Conservation (phyloP, 2,797 vertebrate species). For the Xenentodon cancila region DNA sequence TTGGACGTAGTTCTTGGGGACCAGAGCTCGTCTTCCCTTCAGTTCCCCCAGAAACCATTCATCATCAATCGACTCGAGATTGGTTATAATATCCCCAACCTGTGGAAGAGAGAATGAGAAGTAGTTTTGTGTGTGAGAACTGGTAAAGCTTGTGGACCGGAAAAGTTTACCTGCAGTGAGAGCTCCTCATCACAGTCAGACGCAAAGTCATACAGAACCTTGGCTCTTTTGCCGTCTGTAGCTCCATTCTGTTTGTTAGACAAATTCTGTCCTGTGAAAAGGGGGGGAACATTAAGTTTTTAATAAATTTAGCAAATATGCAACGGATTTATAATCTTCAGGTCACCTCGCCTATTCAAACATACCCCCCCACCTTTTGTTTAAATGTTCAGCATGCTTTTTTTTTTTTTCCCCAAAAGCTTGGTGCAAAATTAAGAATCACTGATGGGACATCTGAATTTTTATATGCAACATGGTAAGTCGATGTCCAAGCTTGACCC, state of each 20-base stretch:
- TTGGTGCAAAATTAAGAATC: no score
- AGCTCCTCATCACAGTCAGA: slow-evolving; percentile 91
- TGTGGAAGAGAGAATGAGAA: slow-evolving; percentile 53
- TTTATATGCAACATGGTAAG: no score
- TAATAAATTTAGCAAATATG: no score
- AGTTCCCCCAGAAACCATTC: slow-evolving; percentile 92
- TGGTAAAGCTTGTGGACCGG: accelerated
- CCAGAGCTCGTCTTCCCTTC: slow-evolving; percentile 85
- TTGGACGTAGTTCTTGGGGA: slow-evolving; percentile 90
- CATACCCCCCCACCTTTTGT: no score
- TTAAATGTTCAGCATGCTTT: no score
- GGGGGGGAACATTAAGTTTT: neutral
- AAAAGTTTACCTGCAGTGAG: slow-evolving; percentile 80
- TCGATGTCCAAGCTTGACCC: neutral
- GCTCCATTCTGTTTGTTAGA: slow-evolving; percentile 33
- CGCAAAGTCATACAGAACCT: slow-evolving; percentile 86
- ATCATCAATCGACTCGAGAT: slow-evolving; percentile 85
- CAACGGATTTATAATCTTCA: no score
- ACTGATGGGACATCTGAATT: no score
- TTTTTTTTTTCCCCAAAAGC: no score
- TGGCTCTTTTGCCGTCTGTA: slow-evolving; percentile 75
- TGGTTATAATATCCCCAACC: slow-evolving; percentile 87
- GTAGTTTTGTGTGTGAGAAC: neutral
- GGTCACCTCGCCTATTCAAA: no score
- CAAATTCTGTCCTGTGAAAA: slow-evolving; percentile 57